Evolutionary conservation across 2,888 invertebrate species (phyloP), one percentile per base, ranked within the genome.

Genomic region (Chironomus tentans): DNA sequence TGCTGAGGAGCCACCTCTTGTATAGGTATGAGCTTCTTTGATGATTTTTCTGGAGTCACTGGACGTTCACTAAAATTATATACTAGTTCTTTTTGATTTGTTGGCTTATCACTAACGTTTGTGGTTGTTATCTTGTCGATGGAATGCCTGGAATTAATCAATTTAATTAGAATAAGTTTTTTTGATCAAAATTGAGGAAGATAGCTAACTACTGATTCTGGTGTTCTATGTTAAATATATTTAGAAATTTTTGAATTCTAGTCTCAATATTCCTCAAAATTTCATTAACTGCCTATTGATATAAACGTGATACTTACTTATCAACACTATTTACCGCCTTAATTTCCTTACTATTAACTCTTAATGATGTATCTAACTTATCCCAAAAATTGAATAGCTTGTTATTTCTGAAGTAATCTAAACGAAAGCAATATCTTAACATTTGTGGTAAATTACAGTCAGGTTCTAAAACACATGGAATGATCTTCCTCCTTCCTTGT

Each of bases 401-500:
- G 5, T 72, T 61, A 61, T 62, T 62, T 61, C 62, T 61, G 62
- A 22, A 72, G 79, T 88, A 90, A 79, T 88, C 87, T 78, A 93
- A 84, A 79, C 87, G 86, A 81, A 88, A 89, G 81, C 90, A 90
- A 80, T 88, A 89, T 38, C 85, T 86, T 72, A 92, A 83, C 79
- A 90, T 88, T 28, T 85, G 83, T 1, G 93, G 93, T 78, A 92
- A 82, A 73, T 84, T 81, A 80, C 91, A 90, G 7, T 38, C 38
- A 10, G 83, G 82, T 77, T 89, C 86, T 81, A 91, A 92, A 79
- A 92, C 82, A 78, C 90, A 88, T 0, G 93, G 93, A 70, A 92
- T 87, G 75, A 93, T 88, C 84, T 91, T 91, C 70, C 89, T 84
- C 76, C 86, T 82, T 21, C 85, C 81, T 79, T 86, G 84, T 78